These are phyloP conservation scores for Hirtodrosophila alboralis DNA, from an alignment of 2,888 invertebrate species.

Conservation along the genomic window DNA sequence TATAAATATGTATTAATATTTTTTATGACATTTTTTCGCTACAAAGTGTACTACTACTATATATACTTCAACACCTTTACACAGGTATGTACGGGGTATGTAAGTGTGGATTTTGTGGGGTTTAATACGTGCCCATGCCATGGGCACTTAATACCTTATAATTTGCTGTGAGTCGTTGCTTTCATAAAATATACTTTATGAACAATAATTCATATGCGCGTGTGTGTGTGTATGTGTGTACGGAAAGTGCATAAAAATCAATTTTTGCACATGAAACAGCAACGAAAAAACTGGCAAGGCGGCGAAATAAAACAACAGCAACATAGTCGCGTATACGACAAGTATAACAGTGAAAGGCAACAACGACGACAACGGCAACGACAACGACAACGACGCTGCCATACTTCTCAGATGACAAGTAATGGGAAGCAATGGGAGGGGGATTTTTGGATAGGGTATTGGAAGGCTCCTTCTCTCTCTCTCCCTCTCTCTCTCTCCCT, in stretches of 20 bases:
- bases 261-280: slow-evolving; percentile 72
- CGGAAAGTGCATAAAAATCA: slow-evolving; percentile 77
- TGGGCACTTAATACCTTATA: slow-evolving; percentile 76
- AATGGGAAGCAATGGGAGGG: neutral
- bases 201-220: slow-evolving; percentile 73
- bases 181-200: slow-evolving; percentile 78
- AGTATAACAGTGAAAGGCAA: slow-evolving; percentile 11
- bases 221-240: slow-evolving; percentile 41
- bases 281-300: slow-evolving; percentile 52
- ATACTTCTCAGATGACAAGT: slow-evolving; percentile 73
- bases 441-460: neutral
- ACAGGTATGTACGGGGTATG: slow-evolving; percentile 4
- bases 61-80: slow-evolving; percentile 6
- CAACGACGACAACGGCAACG: slow-evolving; percentile 11
- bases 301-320: slow-evolving; percentile 72
- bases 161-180: slow-evolving; percentile 76
- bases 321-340: slow-evolving; percentile 58
- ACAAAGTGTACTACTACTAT: slow-evolving; percentile 36
- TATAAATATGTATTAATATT: slow-evolving; percentile 4
- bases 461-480: no score
- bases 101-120: neutral
- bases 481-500: no score
- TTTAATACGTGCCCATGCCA: slow-evolving; percentile 59
- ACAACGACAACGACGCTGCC: slow-evolving; percentile 24
- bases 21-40: slow-evolving; percentile 61